These are phyloP conservation scores for Sebastes schlegelii DNA, from an alignment of 2,113 vertebrate genomes.

Conservation along the genomic window DNA sequence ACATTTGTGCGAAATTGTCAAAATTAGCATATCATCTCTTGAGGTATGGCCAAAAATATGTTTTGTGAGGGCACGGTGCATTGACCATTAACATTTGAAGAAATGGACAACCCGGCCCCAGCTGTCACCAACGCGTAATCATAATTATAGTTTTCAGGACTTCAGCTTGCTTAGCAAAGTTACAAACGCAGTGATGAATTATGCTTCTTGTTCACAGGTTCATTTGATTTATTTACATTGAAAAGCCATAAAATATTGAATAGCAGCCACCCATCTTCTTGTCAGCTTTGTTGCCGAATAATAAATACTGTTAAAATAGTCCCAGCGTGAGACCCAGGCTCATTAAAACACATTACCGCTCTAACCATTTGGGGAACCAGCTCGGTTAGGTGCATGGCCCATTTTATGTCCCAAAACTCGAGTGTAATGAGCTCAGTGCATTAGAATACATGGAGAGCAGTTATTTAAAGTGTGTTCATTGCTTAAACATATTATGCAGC, in stretches of 20 bases:
- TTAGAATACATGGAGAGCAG: conserved; percentile 36
- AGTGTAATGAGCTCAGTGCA: conserved; percentile 37
- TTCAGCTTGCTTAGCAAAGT: background rate
- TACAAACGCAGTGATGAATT: background rate
- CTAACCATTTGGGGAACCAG: conserved; percentile 29
- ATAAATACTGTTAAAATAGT: background rate
- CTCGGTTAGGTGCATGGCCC: conserved; percentile 20
- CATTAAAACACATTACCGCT: conserved; percentile 35
- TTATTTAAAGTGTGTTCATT: conserved; percentile 37
- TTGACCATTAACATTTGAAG: too few relatives aligned
- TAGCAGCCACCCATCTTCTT: background rate
- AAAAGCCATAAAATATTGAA: conserved; percentile 6
- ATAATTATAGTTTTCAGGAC: background rate
- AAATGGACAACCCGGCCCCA: too few relatives aligned
- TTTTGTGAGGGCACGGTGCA: too few relatives aligned
- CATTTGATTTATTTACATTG: background rate
- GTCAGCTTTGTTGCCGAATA: background rate
- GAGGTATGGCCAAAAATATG: too few relatives aligned
- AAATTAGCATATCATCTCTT: too few relatives aligned
- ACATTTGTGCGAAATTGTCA: too few relatives aligned
- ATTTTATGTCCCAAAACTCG: conserved; percentile 15
- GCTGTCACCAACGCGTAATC: too few relatives aligned
- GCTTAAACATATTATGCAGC: conserved; percentile 33
- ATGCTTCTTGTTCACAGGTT: background rate
- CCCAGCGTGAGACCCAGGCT: background rate